Conservation (phyloP, 2,888 invertebrate species). For the Crossocerus cetratus region DNA sequence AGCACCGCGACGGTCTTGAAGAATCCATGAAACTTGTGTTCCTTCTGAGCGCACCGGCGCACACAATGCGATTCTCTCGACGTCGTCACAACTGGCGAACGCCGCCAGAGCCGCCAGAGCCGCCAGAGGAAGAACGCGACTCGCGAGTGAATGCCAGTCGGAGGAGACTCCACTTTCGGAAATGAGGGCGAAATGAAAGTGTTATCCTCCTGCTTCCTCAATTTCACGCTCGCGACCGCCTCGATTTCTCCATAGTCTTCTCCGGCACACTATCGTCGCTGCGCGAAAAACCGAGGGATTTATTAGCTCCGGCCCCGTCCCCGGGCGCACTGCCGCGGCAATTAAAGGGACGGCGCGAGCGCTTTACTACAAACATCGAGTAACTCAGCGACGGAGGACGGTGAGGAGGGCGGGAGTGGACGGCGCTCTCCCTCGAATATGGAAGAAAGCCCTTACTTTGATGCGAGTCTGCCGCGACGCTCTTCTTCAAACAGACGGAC, state of each 20-base stretch:
- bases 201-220: slow-evolving; percentile 17
- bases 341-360: background rate
- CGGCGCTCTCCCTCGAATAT: too few relatives aligned
- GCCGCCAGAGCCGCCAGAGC: too few relatives aligned
- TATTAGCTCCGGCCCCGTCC: background rate
- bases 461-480: too few relatives aligned
- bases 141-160: slow-evolving; percentile 44
- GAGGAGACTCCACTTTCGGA: slow-evolving; percentile 30
- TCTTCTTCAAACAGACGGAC: too few relatives aligned
- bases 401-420: too few relatives aligned
- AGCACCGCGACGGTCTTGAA: too few relatives aligned
- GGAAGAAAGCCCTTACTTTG: too few relatives aligned
- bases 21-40: too few relatives aligned
- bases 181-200: slow-evolving; percentile 44
- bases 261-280: background rate
- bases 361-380: background rate
- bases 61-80: too few relatives aligned
- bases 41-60: too few relatives aligned
- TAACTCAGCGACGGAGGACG: too few relatives aligned
- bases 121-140: slow-evolving; percentile 32
- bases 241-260: background rate
- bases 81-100: too few relatives aligned
- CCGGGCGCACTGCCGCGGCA: background rate
- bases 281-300: background rate
- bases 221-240: slow-evolving; percentile 1